phyloP scores from a whole-genome alignment of 2,888 invertebrate species.

The Cylloceria caligata region DNA sequence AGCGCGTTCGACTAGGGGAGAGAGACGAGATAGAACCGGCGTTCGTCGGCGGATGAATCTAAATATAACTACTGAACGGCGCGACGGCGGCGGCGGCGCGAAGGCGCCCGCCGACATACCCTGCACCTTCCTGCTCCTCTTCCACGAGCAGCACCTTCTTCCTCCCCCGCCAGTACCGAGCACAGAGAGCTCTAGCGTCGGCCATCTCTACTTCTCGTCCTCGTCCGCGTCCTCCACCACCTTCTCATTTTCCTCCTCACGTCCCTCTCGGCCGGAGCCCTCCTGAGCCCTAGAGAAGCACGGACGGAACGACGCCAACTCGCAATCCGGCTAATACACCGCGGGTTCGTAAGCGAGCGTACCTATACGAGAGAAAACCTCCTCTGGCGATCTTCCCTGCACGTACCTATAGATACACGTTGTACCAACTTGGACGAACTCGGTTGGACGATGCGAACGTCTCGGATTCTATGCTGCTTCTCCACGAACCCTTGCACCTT shows the following conservation, averaged over 20 bases:
- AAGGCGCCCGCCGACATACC: slow-evolving; percentile 75
- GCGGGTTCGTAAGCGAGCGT: not conserved
- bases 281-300: slow-evolving; percentile 17
- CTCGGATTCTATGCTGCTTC: slow-evolving; percentile 54
- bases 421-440: slow-evolving; percentile 42
- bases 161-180: slow-evolving; percentile 62
- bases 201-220: slow-evolving; percentile 66
- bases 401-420: not conserved
- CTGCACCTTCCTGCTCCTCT: slow-evolving; percentile 66
- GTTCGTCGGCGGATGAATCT: slow-evolving; percentile 73
- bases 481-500: slow-evolving; percentile 58
- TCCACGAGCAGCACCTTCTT: slow-evolving; percentile 55
- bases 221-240: slow-evolving; percentile 12
- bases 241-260: slow-evolving; percentile 65
- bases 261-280: slow-evolving; percentile 59
- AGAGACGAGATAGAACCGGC: slow-evolving; percentile 52
- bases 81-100: slow-evolving; percentile 73
- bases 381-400: slow-evolving; percentile 7
- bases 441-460: slow-evolving; percentile 54
- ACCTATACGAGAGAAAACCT: slow-evolving; percentile 1
- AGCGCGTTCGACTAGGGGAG: slow-evolving; percentile 17
- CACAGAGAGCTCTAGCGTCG: slow-evolving; percentile 63
- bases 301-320: slow-evolving; percentile 64
- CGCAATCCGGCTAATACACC: not conserved
- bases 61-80: slow-evolving; percentile 78